Evolutionary conservation across 2,888 invertebrate species (phyloP).

Genomic region (Pasiphila rectangulata): DNA sequence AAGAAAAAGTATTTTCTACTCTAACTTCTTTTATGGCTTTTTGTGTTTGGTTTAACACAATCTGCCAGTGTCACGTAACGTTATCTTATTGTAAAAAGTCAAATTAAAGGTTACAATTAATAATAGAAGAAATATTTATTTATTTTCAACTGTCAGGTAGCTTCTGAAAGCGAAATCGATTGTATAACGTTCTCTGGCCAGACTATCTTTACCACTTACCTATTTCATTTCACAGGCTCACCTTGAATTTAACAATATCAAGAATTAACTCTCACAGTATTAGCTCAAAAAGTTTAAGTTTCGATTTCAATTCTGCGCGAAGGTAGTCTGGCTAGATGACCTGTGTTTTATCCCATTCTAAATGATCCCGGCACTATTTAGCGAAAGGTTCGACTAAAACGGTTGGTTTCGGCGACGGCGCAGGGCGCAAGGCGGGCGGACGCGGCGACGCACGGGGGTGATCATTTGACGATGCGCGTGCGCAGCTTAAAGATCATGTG

Average conservation of each 20-base stretch:
- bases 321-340: slow-evolving; percentile 7
- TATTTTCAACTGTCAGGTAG: slow-evolving; percentile 9
- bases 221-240: too few relatives aligned
- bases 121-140: too few relatives aligned
- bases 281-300: neutral
- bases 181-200: slow-evolving; percentile 5
- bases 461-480: slow-evolving; percentile 47
- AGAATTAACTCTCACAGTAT: neutral
- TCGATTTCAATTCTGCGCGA: neutral
- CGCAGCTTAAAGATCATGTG: slow-evolving; percentile 22
- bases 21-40: too few relatives aligned
- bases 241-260: too few relatives aligned
- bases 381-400: slow-evolving; percentile 20
- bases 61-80: too few relatives aligned
- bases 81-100: too few relatives aligned
- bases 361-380: slow-evolving; percentile 24
- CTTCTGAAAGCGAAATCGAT: slow-evolving; percentile 5
- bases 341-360: slow-evolving; percentile 20
- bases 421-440: slow-evolving; percentile 8
- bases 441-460: slow-evolving; percentile 34
- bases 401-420: slow-evolving; percentile 14
- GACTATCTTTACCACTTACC: too few relatives aligned
- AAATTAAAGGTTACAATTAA: too few relatives aligned
- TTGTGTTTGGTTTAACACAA: too few relatives aligned
- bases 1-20: too few relatives aligned